Percentiles rank a stretch among this genome's conserved stretches.
phyloP scores from a whole-genome alignment of 2,797 vertebrate species.

The Nyctibius grandis region DNA sequence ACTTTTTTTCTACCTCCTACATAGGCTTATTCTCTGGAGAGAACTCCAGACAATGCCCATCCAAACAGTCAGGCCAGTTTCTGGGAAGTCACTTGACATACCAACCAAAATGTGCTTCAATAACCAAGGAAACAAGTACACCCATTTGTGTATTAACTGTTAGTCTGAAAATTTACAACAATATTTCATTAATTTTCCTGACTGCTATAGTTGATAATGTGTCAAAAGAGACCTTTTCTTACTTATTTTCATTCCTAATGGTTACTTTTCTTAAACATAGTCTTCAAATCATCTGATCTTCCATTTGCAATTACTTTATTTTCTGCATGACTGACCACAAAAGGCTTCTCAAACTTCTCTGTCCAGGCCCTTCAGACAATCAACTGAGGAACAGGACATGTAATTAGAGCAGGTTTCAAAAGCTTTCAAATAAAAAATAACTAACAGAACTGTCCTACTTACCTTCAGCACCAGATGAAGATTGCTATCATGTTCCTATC shows the following conservation, averaged over 20 bases:
- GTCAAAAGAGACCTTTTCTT: background rate
- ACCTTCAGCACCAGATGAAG: background rate
- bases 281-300: background rate
- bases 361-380: background rate
- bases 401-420: background rate
- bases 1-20: background rate
- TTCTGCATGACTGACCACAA: background rate
- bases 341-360: background rate
- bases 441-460: background rate
- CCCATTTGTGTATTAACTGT: background rate
- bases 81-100: background rate
- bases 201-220: background rate
- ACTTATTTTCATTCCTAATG: background rate
- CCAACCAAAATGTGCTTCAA: background rate
- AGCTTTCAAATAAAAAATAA: background rate
- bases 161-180: background rate
- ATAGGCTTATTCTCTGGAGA: background rate
- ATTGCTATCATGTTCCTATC: background rate
- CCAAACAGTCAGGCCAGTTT: background rate
- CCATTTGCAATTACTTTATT: background rate
- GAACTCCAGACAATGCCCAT: background rate
- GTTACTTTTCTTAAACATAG: background rate
- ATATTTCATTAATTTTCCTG: background rate
- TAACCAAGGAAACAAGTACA: background rate
- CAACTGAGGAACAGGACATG: background rate